Percentiles rank a stretch among this genome's conserved stretches.
These are phyloP conservation scores for Doryteuthis pealeii DNA, from an alignment of 1,140 invertebrate genomes.

Conservation along the genomic window DNA sequence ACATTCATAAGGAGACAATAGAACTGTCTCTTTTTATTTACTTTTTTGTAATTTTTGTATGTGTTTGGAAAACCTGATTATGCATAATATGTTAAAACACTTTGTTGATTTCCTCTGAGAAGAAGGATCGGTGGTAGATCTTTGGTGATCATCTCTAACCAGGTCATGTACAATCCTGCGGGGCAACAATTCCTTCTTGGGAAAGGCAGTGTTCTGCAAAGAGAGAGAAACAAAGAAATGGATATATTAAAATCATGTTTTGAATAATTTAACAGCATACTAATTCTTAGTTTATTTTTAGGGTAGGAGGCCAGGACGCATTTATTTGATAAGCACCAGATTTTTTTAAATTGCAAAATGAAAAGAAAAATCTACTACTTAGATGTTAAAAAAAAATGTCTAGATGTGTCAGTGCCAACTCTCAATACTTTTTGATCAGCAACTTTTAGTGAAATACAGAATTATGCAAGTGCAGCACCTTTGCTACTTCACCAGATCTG, in stretches of 20 bases:
- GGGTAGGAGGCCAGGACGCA: no score
- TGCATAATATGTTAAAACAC: constrained; percentile 84
- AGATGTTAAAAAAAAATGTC: background rate
- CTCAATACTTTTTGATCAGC: no score
- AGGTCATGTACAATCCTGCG: constrained; percentile 87
- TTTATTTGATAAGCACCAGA: no score
- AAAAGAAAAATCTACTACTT: background rate
- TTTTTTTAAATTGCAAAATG: background rate
- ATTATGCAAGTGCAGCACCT: no score
- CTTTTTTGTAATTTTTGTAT: background rate
- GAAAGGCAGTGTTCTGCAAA: constrained; percentile 80
- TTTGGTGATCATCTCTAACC: constrained; percentile 83
- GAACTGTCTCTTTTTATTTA: background rate
- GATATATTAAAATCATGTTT: background rate
- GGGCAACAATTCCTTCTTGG: constrained; percentile 83
- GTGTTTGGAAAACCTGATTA: constrained; percentile 1
- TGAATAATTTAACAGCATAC: background rate
- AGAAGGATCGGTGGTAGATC: constrained; percentile 86
- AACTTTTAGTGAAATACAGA: no score
- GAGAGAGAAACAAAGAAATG: background rate
- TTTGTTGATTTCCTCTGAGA: constrained; percentile 88
- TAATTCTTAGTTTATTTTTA: no score
- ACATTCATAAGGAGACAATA: no score
- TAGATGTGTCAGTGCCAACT: background rate
- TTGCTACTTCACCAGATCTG: no score